phyloP scores from a whole-genome alignment of 2,797 vertebrate genomes.

The Syngnathus rostellatus region DNA sequence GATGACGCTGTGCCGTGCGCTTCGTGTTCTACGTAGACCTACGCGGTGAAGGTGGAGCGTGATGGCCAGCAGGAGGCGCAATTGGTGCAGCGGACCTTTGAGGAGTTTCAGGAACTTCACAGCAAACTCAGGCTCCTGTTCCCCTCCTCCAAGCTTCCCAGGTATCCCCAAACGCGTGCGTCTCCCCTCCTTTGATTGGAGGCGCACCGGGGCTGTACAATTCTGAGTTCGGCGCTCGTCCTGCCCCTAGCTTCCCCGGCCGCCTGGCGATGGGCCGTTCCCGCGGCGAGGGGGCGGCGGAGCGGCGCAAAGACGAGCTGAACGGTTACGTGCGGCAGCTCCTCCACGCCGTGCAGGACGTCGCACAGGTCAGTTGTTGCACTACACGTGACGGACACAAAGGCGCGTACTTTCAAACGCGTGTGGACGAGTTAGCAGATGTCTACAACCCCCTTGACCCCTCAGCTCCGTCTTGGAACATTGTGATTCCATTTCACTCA shows the following conservation, averaged over 20 bases:
- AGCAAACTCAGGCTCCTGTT: constrained; percentile 87
- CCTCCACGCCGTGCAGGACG: constrained; percentile 75
- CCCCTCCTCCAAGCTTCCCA: constrained; percentile 85
- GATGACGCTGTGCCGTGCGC: background rate
- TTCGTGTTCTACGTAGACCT: constrained; percentile 68
- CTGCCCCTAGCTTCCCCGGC: constrained; percentile 79
- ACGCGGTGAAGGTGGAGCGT: constrained; percentile 85
- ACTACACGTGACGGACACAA: no score
- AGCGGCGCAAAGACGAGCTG: constrained; percentile 83
- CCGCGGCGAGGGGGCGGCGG: constrained; percentile 81
- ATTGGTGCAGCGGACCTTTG: constrained; percentile 86
- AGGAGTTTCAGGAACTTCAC: constrained; percentile 95
- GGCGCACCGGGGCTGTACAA: background rate
- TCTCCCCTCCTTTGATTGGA: no score
- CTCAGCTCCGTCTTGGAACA: background rate
- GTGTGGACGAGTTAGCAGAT: no score
- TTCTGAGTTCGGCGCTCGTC: background rate
- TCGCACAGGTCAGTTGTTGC: constrained; percentile 75
- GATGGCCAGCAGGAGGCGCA: constrained; percentile 71
- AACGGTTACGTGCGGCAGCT: constrained; percentile 92
- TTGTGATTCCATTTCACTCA: background rate
- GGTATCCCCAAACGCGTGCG: constrained; percentile 54
- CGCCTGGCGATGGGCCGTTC: constrained; percentile 88
- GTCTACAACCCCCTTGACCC: background rate
- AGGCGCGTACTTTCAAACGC: no score